These are phyloP conservation scores for Mellivora capensis DNA, from an alignment of 2,113 vertebrate genomes.

Conservation along the genomic window DNA sequence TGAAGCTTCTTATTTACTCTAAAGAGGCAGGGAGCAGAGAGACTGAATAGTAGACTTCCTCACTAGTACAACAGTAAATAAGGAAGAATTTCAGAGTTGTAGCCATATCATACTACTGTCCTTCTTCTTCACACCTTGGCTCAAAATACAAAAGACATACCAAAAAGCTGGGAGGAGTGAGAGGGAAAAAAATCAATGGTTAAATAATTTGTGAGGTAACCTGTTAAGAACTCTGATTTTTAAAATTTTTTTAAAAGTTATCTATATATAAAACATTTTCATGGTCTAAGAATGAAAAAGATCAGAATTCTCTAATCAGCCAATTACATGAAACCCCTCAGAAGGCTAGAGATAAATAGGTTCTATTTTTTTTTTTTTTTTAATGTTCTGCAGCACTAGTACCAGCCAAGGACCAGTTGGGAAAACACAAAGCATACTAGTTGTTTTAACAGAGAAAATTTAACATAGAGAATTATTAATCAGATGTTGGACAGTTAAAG, in stretches of 20 bases:
- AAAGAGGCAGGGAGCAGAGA: not conserved
- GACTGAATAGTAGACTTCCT: not conserved
- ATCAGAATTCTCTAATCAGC: not conserved
- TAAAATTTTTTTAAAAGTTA: not conserved
- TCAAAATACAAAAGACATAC: not conserved
- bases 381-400: not conserved
- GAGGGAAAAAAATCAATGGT: not conserved
- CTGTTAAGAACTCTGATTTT: not conserved
- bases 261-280: not conserved
- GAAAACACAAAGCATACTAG: not conserved
- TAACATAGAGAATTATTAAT: not conserved
- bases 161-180: not conserved
- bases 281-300: not conserved
- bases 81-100: not conserved
- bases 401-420: not conserved
- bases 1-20: not conserved
- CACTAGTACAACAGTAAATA: fast-evolving
- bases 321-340: not conserved
- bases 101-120: not conserved
- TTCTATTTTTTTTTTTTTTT: not conserved
- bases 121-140: not conserved
- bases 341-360: not conserved
- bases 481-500: not conserved
- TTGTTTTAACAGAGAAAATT: not conserved
- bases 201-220: not conserved